Evolutionary conservation across 30 jellyfish, hydroid and myxozoan species (phyloP).

Genomic region (Aurelia sp.): DNA sequence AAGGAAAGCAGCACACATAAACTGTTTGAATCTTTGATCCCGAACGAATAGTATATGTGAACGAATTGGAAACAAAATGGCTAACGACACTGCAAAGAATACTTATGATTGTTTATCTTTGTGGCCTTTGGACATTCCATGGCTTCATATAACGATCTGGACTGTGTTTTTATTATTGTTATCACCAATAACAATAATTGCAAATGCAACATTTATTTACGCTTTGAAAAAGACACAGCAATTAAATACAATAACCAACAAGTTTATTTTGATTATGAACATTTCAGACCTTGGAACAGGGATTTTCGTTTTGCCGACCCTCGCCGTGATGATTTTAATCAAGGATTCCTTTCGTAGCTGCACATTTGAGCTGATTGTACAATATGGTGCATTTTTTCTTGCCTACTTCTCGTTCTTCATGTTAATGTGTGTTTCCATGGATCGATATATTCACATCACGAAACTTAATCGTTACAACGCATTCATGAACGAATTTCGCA

Average conservation of each 20-base stretch:
- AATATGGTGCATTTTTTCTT: conserved; percentile 6
- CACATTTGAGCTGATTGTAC: conserved; percentile 11
- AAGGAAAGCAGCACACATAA: too few relatives aligned
- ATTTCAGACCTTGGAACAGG: conserved; percentile 42
- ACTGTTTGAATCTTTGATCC: too few relatives aligned
- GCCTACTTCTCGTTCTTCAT: conserved; percentile 55
- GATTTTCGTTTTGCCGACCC: conserved; percentile 13
- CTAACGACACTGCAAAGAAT: neutral
- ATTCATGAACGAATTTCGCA: neutral
- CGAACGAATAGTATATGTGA: too few relatives aligned
- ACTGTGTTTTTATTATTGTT: neutral
- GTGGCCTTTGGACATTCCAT: conserved; percentile 36
- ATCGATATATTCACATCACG: conserved; percentile 33
- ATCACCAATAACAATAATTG: neutral
- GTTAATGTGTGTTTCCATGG: conserved; percentile 47
- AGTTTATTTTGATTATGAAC: conserved; percentile 22
- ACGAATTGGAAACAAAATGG: neutral
- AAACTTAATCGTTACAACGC: conserved; percentile 1
- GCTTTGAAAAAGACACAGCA: conserved; percentile 36
- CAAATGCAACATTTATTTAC: conserved; percentile 25
- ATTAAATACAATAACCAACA: neutral
- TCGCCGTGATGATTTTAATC: neutral
- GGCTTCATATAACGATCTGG: neutral
- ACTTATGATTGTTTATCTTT: conserved; percentile 1
- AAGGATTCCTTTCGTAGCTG: conserved; percentile 19